phyloP scores from a whole-genome alignment of 2,797 vertebrate genomes.

The Emys orbicularis region DNA sequence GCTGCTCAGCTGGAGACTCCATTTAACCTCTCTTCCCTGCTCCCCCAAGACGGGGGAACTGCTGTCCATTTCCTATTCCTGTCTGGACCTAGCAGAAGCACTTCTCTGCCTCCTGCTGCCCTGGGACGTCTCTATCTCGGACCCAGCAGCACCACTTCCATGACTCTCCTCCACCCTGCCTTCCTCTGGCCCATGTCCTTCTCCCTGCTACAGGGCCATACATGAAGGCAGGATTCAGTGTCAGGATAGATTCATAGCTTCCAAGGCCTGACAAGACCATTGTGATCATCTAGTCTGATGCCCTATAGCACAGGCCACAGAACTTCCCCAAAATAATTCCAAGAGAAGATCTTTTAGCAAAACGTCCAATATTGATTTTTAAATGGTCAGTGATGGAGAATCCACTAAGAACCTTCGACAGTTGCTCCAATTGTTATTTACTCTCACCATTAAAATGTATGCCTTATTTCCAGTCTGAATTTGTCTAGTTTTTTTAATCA shows the following conservation, averaged over 20 bases:
- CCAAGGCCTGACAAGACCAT: background rate
- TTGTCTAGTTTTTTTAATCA: background rate
- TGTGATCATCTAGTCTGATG: background rate
- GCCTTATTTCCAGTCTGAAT: background rate
- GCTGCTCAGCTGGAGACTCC: background rate
- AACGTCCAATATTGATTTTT: background rate
- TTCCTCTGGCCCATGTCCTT: background rate
- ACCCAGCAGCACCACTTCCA: background rate
- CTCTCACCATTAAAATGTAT: background rate
- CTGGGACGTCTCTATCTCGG: background rate
- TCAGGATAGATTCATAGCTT: background rate
- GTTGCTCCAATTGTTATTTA: background rate
- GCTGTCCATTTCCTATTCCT: background rate
- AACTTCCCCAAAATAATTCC: background rate
- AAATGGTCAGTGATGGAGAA: background rate
- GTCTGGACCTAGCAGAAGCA: background rate
- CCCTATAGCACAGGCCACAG: background rate
- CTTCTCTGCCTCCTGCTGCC: background rate
- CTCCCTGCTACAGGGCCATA: background rate
- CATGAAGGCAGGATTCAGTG: background rate
- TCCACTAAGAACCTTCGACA: background rate
- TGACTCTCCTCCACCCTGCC: background rate
- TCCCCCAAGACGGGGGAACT: background rate
- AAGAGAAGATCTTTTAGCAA: background rate
- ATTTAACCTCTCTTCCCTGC: no score